Evolutionary conservation across 2,113 vertebrate species (phyloP).

Genomic region (Gallinago media): DNA sequence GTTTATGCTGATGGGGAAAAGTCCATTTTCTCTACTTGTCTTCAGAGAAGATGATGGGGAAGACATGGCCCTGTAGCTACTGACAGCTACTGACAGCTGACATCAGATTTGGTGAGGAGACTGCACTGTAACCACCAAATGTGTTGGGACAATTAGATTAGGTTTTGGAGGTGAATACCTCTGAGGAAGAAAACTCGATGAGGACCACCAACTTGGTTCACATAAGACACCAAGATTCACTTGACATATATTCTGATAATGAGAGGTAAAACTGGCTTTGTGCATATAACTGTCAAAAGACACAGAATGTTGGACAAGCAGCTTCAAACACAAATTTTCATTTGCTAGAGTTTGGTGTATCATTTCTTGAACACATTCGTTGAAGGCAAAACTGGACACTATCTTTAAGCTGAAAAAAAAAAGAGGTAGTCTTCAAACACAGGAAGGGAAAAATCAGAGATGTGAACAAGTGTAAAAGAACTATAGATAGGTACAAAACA

Average conservation of each 20-base stretch:
- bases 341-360: not conserved
- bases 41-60: not conserved
- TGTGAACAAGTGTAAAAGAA: not conserved
- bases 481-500: not conserved
- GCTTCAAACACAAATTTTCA: not conserved
- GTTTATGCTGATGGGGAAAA: not conserved
- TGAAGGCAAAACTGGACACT: not conserved
- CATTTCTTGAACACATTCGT: not conserved
- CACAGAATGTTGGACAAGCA: accelerated
- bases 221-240: accelerated
- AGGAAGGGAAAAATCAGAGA: not conserved
- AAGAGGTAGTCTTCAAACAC: not conserved
- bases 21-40: not conserved
- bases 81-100: not conserved
- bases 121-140: not conserved
- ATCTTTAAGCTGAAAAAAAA: not conserved
- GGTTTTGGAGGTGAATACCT: not conserved
- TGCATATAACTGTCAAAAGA: not conserved
- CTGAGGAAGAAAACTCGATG: not conserved
- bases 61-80: not conserved
- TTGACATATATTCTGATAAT: not conserved
- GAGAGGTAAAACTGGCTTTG: not conserved
- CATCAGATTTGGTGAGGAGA: not conserved
- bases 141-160: accelerated
- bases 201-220: not conserved